Evolutionary conservation across 2,797 vertebrate genomes (phyloP).

Genomic region (Molossus molossus): DNA sequence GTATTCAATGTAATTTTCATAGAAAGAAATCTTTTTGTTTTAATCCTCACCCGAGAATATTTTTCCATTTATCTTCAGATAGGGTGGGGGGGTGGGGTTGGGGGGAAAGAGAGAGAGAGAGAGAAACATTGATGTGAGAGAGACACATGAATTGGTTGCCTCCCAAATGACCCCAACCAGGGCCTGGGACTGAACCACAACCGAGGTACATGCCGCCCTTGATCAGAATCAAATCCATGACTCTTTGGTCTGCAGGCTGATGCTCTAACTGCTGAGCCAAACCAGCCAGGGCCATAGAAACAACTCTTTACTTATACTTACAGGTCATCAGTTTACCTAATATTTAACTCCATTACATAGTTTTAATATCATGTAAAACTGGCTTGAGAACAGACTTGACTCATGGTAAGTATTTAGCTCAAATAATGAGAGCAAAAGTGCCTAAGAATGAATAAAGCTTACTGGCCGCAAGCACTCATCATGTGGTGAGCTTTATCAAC

Average conservation of each 20-base stretch:
- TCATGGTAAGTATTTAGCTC: not conserved
- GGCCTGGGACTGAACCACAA: too few species aligned
- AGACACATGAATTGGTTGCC: too few species aligned
- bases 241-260: too few species aligned
- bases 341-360: not conserved
- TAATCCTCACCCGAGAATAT: too few species aligned
- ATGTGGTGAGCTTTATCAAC: not conserved
- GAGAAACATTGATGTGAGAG: too few species aligned
- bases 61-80: too few species aligned
- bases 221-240: too few species aligned
- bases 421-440: not conserved
- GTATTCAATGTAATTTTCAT: conserved; percentile 1
- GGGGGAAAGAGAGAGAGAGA: too few species aligned
- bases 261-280: too few species aligned
- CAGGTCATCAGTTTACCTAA: not conserved
- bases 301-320: not conserved
- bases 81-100: too few species aligned
- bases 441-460: not conserved
- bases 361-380: conserved; percentile 33
- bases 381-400: not conserved
- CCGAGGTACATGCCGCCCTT: too few species aligned
- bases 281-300: not conserved
- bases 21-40: not conserved
- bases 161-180: too few species aligned
- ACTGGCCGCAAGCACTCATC: not conserved